These are phyloP conservation scores for Corythoichthys intestinalis DNA, from an alignment of 2,113 vertebrate species.

Conservation along the genomic window DNA sequence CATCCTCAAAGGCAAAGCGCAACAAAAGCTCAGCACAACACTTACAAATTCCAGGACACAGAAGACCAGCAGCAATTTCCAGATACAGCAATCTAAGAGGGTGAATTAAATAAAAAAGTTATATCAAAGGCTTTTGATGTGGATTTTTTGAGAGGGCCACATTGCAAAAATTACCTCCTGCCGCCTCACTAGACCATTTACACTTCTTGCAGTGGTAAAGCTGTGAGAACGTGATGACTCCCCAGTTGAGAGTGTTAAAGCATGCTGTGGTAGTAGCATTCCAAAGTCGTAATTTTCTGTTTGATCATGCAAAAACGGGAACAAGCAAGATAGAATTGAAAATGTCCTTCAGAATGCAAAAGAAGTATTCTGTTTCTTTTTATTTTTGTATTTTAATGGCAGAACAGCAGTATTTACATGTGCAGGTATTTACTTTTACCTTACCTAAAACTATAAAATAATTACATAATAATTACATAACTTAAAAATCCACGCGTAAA, in stretches of 20 bases:
- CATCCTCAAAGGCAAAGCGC: slow-evolving; percentile 52
- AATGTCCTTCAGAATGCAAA: too few relatives aligned
- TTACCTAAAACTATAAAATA: too few relatives aligned
- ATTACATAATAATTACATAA: too few relatives aligned
- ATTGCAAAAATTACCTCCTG: slow-evolving; percentile 29
- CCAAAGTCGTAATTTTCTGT: slow-evolving; percentile 46
- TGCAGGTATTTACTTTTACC: too few relatives aligned
- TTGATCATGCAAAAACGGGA: slow-evolving; percentile 4
- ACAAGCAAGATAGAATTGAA: not conserved
- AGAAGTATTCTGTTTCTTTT: too few relatives aligned
- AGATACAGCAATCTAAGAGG: slow-evolving; percentile 22
- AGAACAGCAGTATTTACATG: too few relatives aligned
- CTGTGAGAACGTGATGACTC: slow-evolving; percentile 49
- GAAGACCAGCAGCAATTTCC: slow-evolving; percentile 62
- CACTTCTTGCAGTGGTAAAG: slow-evolving; percentile 24
- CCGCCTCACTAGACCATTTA: slow-evolving; percentile 7
- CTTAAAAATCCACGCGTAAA: too few relatives aligned
- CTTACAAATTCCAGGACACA: slow-evolving; percentile 50
- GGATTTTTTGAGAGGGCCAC: slow-evolving; percentile 36
- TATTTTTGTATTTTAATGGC: too few relatives aligned
- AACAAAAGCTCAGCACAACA: slow-evolving; percentile 48
- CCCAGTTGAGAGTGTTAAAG: slow-evolving; percentile 45
- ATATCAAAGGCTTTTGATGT: slow-evolving; percentile 11
- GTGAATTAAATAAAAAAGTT: slow-evolving; percentile 23
- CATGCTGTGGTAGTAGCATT: slow-evolving; percentile 44